Base-by-base conservation (phyloP, 2,797 vertebrate species). In the Schizothorax lantsangensis region DNA sequence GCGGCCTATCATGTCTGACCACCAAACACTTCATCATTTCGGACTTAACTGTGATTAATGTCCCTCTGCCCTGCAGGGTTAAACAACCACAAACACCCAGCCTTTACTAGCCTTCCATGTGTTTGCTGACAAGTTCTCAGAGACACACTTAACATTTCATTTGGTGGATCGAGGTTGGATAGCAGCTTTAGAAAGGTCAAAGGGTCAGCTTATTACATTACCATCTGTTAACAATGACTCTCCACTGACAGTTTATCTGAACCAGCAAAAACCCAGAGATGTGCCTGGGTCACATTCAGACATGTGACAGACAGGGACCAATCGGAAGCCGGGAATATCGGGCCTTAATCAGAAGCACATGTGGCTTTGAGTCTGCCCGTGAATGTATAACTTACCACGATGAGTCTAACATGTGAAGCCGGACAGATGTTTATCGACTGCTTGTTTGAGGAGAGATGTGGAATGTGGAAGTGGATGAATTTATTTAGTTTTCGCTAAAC, bases 41-140 rank as follows among this genome's bases (percentile, higher is more conserved):
- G 47, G 86, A 86, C 91, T 86, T 90, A 89, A 87, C 88, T 80
- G 88, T 95, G 95, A 95, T 95, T 91, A 93, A 95, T 95, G 94
- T 84, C 84, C 84, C 79, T 64, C 92, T 92, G 92, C 94, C 92
- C 91, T 75, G 73, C 84, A 89, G 92, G 95, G 94, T 95, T 94
- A 94, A 92, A 92, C 91, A 90, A 94, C 93, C 93, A 91, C 64
- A 93, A 93, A 88, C 88, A 85, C 52, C 47, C 72, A 87, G 86
- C 88, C 30, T 92, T 94, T 92, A 93, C 92, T 92, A 91, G 66
- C 90, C 91, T 91, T 91, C 91, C 87, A 89, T 40, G 92, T 92
- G 93, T 94, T 94, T 95, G 95, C 94, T 95, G 95, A 95, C 94
- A 95, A 94, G 93, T 92, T 92, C 92, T 94, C 93, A 36, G 4